Conservation (phyloP, 2,797 vertebrate genomes). For the Furcifer pardalis region DNA sequence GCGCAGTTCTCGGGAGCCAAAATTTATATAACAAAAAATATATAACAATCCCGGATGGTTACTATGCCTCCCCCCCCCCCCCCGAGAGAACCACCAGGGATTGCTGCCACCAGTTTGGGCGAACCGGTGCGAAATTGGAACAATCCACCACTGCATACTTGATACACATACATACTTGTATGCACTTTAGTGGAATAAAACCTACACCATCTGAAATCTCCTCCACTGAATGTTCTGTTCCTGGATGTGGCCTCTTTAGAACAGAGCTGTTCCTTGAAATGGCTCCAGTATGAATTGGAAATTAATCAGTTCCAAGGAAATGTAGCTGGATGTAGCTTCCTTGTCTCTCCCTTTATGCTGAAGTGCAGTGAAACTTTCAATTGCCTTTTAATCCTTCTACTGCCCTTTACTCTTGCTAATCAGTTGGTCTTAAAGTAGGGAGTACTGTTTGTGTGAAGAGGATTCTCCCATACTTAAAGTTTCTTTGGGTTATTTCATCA, state of each 20-base stretch:
- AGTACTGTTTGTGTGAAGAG: fast-evolving
- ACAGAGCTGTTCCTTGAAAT: conserved; percentile 50
- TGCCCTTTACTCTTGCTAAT: fast-evolving
- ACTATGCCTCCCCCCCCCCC: no score
- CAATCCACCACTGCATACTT: no score
- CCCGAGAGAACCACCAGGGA: no score
- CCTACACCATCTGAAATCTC: conserved; percentile 59
- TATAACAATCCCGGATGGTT: no score
- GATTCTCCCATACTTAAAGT: neutral
- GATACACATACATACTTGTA: neutral
- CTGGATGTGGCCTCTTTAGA: conserved; percentile 60
- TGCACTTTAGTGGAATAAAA: conserved; percentile 44
- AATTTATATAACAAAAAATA: no score
- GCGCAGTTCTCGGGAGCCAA: no score
- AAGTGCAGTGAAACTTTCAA: conserved; percentile 11
- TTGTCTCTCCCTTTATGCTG: conserved; percentile 24
- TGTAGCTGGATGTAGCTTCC: conserved; percentile 49
- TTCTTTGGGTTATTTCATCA: neutral
- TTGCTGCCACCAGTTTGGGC: no score
- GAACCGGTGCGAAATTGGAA: no score
- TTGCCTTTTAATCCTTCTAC: conserved; percentile 59
- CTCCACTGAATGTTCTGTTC: neutral
- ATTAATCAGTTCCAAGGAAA: conserved; percentile 66
- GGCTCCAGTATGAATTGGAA: conserved; percentile 60
- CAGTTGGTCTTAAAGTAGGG: neutral